Percentiles rank a stretch among this genome's conserved stretches.
phyloP scores from a whole-genome alignment of 1,140 invertebrate genomes.

The Psilanteris sp. region DNA sequence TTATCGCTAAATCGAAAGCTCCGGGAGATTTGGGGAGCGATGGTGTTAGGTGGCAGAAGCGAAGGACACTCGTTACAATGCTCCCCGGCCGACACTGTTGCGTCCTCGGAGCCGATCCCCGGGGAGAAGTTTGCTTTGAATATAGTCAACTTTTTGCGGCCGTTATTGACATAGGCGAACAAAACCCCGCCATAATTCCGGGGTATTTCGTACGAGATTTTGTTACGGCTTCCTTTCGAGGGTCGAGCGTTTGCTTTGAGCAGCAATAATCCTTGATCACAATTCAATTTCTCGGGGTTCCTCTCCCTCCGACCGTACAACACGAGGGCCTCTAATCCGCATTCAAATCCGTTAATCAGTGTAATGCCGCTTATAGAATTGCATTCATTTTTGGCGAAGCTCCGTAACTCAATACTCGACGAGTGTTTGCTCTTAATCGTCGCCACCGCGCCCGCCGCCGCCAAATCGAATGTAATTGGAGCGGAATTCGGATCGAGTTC shows the following conservation, averaged over 20 bases:
- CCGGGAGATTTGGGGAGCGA: slow-evolving; percentile 39
- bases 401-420: slow-evolving; percentile 4
- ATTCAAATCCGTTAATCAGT: slow-evolving; percentile 43
- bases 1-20: slow-evolving; percentile 76
- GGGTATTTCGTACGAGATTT: slow-evolving; percentile 26
- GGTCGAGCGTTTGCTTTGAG: slow-evolving; percentile 48
- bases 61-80: slow-evolving; percentile 74
- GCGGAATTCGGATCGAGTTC: no score
- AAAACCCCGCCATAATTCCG: slow-evolving; percentile 25
- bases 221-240: slow-evolving; percentile 51
- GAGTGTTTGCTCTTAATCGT: background rate
- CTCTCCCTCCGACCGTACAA: background rate
- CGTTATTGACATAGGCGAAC: slow-evolving; percentile 51
- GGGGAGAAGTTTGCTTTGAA: slow-evolving; percentile 69
- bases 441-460: no score
- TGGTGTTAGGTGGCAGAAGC: slow-evolving; percentile 52
- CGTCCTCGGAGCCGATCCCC: slow-evolving; percentile 26
- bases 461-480: no score
- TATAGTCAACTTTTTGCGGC: slow-evolving; percentile 51
- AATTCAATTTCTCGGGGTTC: slow-evolving; percentile 34
- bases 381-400: slow-evolving; percentile 5
- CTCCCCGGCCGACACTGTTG: slow-evolving; percentile 46
- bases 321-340: slow-evolving; percentile 16
- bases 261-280: slow-evolving; percentile 46
- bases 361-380: slow-evolving; percentile 22